These are phyloP conservation scores for Perognathus longimembris DNA, from an alignment of 2,113 vertebrate species.

Conservation along the genomic window DNA sequence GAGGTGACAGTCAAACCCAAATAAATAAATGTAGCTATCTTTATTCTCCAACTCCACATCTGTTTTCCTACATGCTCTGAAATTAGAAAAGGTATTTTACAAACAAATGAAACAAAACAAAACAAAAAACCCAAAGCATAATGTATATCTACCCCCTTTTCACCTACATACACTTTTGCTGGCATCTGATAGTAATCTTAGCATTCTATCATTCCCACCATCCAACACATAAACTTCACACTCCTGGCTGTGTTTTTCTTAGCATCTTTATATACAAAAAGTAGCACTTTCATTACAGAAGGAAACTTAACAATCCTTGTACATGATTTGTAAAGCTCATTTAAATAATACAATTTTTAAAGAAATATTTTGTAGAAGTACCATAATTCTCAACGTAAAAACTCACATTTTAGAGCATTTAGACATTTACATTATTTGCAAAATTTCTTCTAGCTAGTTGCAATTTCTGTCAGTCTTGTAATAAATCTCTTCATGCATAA, in stretches of 20 bases:
- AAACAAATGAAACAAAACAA: no score
- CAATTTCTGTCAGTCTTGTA: not conserved
- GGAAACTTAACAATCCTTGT: not conserved
- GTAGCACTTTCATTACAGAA: not conserved
- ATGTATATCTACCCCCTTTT: no score
- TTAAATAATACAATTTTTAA: not conserved
- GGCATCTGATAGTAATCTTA: not conserved
- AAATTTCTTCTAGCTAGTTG: not conserved
- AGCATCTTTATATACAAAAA: not conserved
- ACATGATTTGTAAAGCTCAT: not conserved
- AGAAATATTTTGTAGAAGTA: not conserved
- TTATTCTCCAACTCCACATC: not conserved
- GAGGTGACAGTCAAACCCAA: not conserved
- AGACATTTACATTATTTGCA: not conserved
- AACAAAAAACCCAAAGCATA: no score
- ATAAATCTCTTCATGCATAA: not conserved
- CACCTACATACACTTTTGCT: not conserved
- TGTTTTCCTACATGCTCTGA: not conserved
- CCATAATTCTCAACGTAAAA: constrained; percentile 2
- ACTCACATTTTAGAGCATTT: not conserved
- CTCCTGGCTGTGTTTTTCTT: not conserved
- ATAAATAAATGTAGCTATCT: not conserved
- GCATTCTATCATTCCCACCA: not conserved
- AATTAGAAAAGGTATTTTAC: not conserved
- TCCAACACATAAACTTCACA: no score